Evolutionary conservation across 2,888 invertebrate species (phyloP).

Genomic region (Ormia ochracea): DNA sequence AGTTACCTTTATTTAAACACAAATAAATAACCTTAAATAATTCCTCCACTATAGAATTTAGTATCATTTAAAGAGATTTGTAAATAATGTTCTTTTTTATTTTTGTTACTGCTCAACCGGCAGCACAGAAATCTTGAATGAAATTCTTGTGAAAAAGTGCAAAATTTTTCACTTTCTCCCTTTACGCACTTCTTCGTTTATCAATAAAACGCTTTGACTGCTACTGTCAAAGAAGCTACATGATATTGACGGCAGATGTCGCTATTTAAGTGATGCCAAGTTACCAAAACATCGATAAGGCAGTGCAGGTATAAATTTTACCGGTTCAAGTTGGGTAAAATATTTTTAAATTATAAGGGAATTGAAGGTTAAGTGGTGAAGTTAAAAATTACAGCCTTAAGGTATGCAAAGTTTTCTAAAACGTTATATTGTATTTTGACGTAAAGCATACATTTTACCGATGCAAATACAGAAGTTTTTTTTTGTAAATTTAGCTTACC

Average conservation of each 20-base stretch:
- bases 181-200: conserved; percentile 16
- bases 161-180: conserved; percentile 25
- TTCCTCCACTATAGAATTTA: neutral
- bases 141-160: conserved; percentile 51
- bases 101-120: conserved; percentile 47
- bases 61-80: neutral
- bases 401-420: too few species aligned
- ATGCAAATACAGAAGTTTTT: too few species aligned
- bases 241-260: neutral
- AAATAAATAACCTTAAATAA: neutral
- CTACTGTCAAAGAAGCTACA: neutral
- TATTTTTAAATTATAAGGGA: neutral
- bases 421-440: too few species aligned
- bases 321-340: neutral
- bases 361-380: too few species aligned
- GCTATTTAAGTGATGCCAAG: neutral
- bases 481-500: too few species aligned
- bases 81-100: conserved; percentile 12
- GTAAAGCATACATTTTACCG: too few species aligned
- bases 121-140: conserved; percentile 34
- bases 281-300: neutral
- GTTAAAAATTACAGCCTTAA: too few species aligned
- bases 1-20: conserved; percentile 5
- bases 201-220: neutral
- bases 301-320: neutral